A percentile compares a stretch with the other conserved stretches of the same genome.
phyloP scores from a whole-genome alignment of 2,888 invertebrate species.

The Athrips mouffetella region DNA sequence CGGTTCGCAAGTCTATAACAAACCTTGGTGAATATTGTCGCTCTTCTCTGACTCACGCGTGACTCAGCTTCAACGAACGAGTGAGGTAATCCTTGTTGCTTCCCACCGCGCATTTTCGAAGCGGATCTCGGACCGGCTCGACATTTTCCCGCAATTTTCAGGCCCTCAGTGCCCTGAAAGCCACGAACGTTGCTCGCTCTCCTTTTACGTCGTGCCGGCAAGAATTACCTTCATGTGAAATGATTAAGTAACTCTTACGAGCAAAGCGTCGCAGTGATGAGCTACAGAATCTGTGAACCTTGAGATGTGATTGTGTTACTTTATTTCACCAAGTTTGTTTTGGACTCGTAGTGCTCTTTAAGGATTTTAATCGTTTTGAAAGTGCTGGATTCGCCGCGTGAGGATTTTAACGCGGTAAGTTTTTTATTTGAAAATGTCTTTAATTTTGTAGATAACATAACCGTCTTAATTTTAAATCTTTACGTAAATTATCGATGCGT shows the following conservation, averaged over 20 bases:
- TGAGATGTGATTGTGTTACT: slow-evolving; percentile 24
- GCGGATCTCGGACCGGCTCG: slow-evolving; percentile 66
- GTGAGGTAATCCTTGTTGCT: slow-evolving; percentile 33
- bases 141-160: slow-evolving; percentile 71
- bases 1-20: slow-evolving; percentile 34
- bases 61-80: slow-evolving; percentile 45
- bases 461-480: no score
- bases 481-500: slow-evolving; percentile 43
- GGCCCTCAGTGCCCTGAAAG: slow-evolving; percentile 61
- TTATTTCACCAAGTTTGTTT: slow-evolving; percentile 23
- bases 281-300: slow-evolving; percentile 26
- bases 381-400: slow-evolving; percentile 24
- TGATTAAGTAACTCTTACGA: slow-evolving; percentile 60
- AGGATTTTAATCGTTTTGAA: slow-evolving; percentile 24
- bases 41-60: slow-evolving; percentile 54
- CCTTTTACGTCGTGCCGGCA: slow-evolving; percentile 32
- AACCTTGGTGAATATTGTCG: slow-evolving; percentile 21
- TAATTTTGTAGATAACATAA: slow-evolving; percentile 5
- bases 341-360: slow-evolving; percentile 17
- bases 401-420: slow-evolving; percentile 46
- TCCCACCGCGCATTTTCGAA: slow-evolving; percentile 47
- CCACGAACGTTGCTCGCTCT: slow-evolving; percentile 38
- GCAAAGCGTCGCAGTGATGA: slow-evolving; percentile 32
- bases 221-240: slow-evolving; percentile 48
- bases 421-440: not conserved